A percentile compares a stretch with the other conserved stretches of the same genome.
Evolutionary conservation across 2,113 vertebrate genomes (phyloP).

Genomic region (Crotalus helleri): DNA sequence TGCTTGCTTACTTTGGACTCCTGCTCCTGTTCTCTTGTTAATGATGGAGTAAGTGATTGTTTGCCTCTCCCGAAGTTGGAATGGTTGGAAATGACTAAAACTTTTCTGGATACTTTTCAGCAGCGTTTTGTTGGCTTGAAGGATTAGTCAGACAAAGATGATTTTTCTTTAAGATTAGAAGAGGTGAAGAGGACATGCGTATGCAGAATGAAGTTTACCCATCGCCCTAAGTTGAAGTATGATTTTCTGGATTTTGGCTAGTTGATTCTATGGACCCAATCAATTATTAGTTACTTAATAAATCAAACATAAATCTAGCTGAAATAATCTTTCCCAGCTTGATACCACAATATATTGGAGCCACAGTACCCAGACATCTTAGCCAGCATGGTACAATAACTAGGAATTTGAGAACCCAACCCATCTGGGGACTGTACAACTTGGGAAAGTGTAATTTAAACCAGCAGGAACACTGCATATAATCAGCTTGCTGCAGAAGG

Average conservation of each 20-base stretch:
- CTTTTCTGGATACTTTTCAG: not conserved
- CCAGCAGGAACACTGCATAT: not conserved
- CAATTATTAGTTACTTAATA: not conserved
- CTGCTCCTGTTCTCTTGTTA: not conserved
- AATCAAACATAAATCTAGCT: not conserved
- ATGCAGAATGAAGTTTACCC: not conserved
- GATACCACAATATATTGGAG: not conserved
- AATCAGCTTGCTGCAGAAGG: not conserved
- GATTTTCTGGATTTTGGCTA: not conserved
- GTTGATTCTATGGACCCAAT: not conserved
- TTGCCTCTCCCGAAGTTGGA: not conserved
- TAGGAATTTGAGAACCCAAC: not conserved
- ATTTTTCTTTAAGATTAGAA: not conserved
- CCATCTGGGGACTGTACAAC: not conserved
- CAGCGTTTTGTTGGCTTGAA: not conserved
- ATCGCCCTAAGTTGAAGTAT: not conserved
- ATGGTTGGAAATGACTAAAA: not conserved
- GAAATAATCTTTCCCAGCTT: not conserved
- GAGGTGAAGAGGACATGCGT: not conserved
- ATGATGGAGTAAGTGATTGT: not conserved
- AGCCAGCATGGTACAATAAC: not conserved
- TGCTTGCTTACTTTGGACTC: not conserved
- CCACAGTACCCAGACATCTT: not conserved
- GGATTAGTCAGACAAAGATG: not conserved
- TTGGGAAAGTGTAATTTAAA: not conserved